Base-by-base conservation (phyloP, 2,113 vertebrate genomes). In the Indicator indicator region DNA sequence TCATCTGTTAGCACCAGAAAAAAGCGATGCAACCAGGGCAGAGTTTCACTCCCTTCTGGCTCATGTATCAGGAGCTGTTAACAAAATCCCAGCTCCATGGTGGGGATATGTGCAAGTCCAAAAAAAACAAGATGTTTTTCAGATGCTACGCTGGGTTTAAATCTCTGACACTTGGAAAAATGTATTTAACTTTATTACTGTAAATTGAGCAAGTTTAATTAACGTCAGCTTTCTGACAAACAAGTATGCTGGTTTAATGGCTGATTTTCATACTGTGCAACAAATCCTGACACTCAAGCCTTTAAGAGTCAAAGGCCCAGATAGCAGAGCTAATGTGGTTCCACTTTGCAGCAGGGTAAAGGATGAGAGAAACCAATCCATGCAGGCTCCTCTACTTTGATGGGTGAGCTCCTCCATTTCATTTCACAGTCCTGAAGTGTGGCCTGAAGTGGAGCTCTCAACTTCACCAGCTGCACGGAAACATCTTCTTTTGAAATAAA, bases 51-150 rank as follows among this genome's bases (percentile, higher is more conserved):
- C 74, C 52, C 44, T 75, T 74, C 86, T 95, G 94, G 89, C 89
- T 94, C 64, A 62, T 9, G 2, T 83, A 83, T 91, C 72, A 69
- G 94, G 71, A 94, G 65, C 91, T 97, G 87, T 95, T 97, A 95
- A 79, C 93, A 93, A 93, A 95, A 96, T 97, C 94, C 93, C 87
- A 91, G 85, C 91, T 88, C 74, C 52, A 18, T 59, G 67, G 90
- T 96, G 74, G 72, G 48, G 54, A 93, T 46, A 14, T 64, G 16
- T 64, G 32, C 0, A 3, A 89, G 86, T 85, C 86, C 90, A 94
- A 93, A 93, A 94, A 74, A 93, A 93, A 94, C 90, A 96, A 69
- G 58, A 90, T 90, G 88, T 78, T 96, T 94, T 88, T 96, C 97
- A 93, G 93, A 92, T 92, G 84, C 78, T 82, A 91, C 75, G 30